Evolutionary conservation across 2,113 vertebrate species (phyloP).

Genomic region (Pimephales promelas): DNA sequence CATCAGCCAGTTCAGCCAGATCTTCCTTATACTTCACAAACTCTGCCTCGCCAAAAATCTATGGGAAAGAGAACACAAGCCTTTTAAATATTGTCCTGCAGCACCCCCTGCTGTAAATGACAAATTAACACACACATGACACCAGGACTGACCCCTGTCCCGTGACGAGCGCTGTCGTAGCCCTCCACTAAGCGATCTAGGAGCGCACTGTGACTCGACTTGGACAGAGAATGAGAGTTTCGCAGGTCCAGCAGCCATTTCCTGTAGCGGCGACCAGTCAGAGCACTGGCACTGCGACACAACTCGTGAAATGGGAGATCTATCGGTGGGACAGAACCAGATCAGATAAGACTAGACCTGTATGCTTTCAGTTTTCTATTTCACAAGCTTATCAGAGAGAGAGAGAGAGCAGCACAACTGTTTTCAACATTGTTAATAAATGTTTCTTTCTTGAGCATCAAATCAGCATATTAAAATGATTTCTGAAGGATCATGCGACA

Average conservation of each 20-base stretch:
- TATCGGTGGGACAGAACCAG: slow-evolving; percentile 54
- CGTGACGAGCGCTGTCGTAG: slow-evolving; percentile 87
- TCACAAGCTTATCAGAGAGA: background rate
- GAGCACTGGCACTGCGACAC: slow-evolving; percentile 78
- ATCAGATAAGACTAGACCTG: background rate
- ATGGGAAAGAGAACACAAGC: slow-evolving; percentile 38
- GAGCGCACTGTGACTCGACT: slow-evolving; percentile 78
- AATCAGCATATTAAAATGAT: too few species aligned
- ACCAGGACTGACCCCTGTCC: slow-evolving; percentile 80
- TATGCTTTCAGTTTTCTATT: background rate
- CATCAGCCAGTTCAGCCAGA: slow-evolving; percentile 82
- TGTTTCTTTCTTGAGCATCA: too few species aligned
- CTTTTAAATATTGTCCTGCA: background rate
- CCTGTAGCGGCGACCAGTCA: slow-evolving; percentile 88
- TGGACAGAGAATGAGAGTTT: slow-evolving; percentile 79
- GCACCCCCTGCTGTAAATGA: slow-evolving; percentile 8
- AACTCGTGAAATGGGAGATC: slow-evolving; percentile 84
- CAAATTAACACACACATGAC: background rate
- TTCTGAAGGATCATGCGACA: too few species aligned
- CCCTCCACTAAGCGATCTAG: slow-evolving; percentile 87
- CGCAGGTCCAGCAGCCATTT: slow-evolving; percentile 88
- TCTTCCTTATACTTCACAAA: slow-evolving; percentile 87
- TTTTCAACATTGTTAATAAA: too few species aligned
- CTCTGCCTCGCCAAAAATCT: slow-evolving; percentile 87
- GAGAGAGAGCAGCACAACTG: too few species aligned